A percentile compares a stretch with the other conserved stretches of the same genome.
These are phyloP conservation scores for Haemorhous mexicanus DNA, from an alignment of 2,113 vertebrate genomes.

Conservation along the genomic window DNA sequence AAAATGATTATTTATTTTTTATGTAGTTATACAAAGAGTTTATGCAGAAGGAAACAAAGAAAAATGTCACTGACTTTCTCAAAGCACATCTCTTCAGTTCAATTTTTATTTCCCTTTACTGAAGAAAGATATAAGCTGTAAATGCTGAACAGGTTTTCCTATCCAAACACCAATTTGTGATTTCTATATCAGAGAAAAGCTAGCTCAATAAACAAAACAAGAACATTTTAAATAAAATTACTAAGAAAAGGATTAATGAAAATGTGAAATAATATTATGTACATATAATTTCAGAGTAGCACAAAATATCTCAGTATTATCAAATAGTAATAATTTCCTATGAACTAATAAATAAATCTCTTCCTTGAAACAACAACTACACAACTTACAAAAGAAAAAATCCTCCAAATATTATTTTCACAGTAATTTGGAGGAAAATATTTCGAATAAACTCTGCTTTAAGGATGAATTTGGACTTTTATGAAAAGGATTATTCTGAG, in stretches of 20 bases:
- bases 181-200: not conserved
- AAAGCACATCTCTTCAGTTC: not conserved
- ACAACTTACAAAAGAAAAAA: not conserved
- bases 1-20: slow-evolving; percentile 11
- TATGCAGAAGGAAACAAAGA: not conserved
- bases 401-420: not conserved
- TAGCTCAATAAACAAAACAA: not conserved
- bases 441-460: not conserved
- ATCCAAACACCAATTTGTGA: not conserved
- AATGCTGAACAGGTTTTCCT: not conserved
- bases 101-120: not conserved
- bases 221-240: not conserved
- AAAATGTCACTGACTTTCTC: not conserved
- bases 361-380: not conserved
- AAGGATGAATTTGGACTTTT: not conserved
- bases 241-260: not conserved
- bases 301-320: not conserved
- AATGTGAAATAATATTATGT: not conserved
- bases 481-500: not conserved
- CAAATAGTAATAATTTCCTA: not conserved
- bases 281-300: not conserved
- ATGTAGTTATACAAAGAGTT: not conserved
- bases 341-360: not conserved
- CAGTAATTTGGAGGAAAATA: not conserved
- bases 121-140: not conserved